Evolutionary conservation across 2,113 vertebrate species (phyloP), one percentile per base, ranked within the genome.

Genomic region (Hoplias malabaricus): DNA sequence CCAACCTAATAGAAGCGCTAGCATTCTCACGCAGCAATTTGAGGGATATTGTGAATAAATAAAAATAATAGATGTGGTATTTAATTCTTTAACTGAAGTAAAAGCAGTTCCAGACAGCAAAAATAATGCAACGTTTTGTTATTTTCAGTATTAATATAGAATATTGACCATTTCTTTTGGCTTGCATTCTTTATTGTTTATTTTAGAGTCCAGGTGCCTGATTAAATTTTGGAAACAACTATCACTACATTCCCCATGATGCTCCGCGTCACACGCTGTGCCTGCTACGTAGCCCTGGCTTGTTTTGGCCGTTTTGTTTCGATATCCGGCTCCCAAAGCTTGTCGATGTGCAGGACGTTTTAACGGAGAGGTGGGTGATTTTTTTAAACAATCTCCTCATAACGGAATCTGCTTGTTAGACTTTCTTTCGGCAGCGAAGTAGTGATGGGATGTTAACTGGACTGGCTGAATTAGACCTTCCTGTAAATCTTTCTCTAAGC

Each of bases 251-350:
- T 86, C 84, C 89, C 87, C 90, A 86, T 25, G 19, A 73, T 25
- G 4, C 21, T n/a, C 63, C 23, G 7, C 38, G 0, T 3, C 74
- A 69, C 0, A 12, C 33, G 13, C 8, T 13, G 38, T 81, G 69
- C 79, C 77, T 33, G 61, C 88, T 84, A 88, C 86, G 90, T 84
- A 59, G 25, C 0, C n/a, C 62, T 59, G 40, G 84, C 88, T 90
- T 91, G 90, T 93, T 92, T 92, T 90, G 89, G 86, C 89, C 87
- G 85, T 88, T 91, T n/a, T 89, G 85, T 93, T 89, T 90, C 84
- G 84, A 83, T 89, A 83, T 88, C 84, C 86, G 84, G 83, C 80
- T 73, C 69, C 80, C 82, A 80, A 83, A 16, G 76, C 69, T n/a
- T 85, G 80, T 73, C 31, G 56, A 16, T 73, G 29, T 53, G 67